These are phyloP conservation scores for Idris sp. DNA, from an alignment of 1,140 invertebrate genomes.

Conservation along the genomic window DNA sequence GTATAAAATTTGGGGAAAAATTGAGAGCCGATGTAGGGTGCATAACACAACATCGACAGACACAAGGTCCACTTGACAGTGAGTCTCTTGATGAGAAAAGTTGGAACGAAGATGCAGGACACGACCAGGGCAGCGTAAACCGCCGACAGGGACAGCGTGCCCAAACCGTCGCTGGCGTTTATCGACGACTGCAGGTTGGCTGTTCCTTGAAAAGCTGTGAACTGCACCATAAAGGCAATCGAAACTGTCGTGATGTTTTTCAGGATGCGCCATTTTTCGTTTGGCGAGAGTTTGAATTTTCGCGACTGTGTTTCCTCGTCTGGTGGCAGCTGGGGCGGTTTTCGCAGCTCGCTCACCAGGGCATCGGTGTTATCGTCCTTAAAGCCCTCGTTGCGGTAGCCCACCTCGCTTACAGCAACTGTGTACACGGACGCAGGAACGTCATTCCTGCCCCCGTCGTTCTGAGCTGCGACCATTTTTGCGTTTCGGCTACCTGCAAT, in stretches of 20 bases:
- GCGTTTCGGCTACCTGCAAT: constrained; percentile 70
- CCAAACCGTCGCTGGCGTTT: constrained; percentile 89
- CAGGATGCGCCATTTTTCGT: constrained; percentile 91
- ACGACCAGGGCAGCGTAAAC: constrained; percentile 93
- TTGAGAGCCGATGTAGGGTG: constrained; percentile 94
- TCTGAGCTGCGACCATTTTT: constrained; percentile 75
- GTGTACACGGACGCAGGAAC: constrained; percentile 74
- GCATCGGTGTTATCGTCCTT: constrained; percentile 80
- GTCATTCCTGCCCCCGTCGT: constrained; percentile 73
- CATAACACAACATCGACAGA: constrained; percentile 93
- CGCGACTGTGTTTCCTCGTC: constrained; percentile 82
- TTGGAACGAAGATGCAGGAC: constrained; percentile 95
- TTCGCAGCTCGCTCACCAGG: constrained; percentile 76
- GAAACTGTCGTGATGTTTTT: constrained; percentile 93
- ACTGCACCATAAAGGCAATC: constrained; percentile 93
- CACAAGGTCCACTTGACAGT: constrained; percentile 98
- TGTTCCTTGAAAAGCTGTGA: constrained; percentile 94
- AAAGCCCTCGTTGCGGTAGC: constrained; percentile 84
- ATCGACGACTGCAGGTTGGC: constrained; percentile 93
- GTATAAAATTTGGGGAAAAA: constrained; percentile 94
- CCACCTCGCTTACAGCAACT: constrained; percentile 79
- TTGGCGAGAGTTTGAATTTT: constrained; percentile 86
- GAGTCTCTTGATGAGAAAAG: constrained; percentile 90
- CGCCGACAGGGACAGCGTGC: constrained; percentile 89
- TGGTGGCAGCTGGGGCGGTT: constrained; percentile 82